Conservation (phyloP, 1,140 invertebrate species). For the Pseudomyrmex flavicornis region DNA sequence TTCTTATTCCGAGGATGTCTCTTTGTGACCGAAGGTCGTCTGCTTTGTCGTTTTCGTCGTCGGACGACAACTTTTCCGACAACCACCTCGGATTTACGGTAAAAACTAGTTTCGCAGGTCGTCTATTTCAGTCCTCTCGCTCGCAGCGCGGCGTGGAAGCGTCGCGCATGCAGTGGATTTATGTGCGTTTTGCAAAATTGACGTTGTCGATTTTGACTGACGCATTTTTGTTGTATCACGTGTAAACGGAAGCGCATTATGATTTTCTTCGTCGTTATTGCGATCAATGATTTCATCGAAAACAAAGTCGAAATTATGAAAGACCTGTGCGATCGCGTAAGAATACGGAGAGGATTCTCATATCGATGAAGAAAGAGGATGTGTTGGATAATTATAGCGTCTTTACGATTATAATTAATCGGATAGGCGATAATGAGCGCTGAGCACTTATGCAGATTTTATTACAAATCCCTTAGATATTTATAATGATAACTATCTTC, state of each 20-base stretch:
- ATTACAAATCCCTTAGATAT: too few relatives aligned
- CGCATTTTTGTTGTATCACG: constrained; percentile 20
- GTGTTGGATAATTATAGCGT: too few relatives aligned
- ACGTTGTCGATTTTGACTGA: constrained; percentile 54
- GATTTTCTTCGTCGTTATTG: constrained; percentile 28
- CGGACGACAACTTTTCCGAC: constrained; percentile 65
- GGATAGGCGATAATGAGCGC: too few relatives aligned
- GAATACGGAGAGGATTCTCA: not conserved
- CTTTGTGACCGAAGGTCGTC: constrained; percentile 71
- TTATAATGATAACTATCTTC: too few relatives aligned
- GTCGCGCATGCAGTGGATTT: constrained; percentile 48
- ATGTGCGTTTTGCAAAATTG: constrained; percentile 58
- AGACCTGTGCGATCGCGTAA: too few relatives aligned
- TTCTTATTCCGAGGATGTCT: constrained; percentile 53
- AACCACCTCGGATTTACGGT: constrained; percentile 76
- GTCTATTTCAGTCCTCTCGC: constrained; percentile 76
- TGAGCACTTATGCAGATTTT: too few relatives aligned
- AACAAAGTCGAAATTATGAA: not conserved
- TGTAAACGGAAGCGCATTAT: constrained; percentile 20
- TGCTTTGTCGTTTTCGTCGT: constrained; percentile 58
- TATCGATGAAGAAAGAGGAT: too few relatives aligned
- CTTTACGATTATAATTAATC: too few relatives aligned
- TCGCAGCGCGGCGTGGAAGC: constrained; percentile 67
- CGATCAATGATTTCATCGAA: constrained; percentile 30
- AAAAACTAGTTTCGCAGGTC: constrained; percentile 81